These are phyloP conservation scores for Ecliptopera silaceata DNA, from an alignment of 2,888 invertebrate genomes.

Conservation along the genomic window DNA sequence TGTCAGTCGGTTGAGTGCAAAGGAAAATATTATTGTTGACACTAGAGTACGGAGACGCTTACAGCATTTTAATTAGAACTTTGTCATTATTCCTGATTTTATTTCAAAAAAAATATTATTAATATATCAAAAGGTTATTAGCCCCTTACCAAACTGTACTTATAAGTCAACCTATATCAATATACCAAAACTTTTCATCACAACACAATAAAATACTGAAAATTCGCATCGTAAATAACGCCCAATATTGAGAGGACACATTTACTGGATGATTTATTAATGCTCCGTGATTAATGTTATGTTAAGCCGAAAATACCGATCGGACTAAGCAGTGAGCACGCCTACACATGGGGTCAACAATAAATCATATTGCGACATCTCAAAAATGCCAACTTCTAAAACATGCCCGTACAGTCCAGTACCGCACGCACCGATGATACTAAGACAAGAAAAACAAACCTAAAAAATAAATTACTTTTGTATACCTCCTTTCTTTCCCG, in stretches of 20 bases:
- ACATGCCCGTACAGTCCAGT: conserved; percentile 74
- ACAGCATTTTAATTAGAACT: conserved; percentile 16
- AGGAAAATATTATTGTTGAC: conserved; percentile 15
- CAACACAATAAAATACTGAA: conserved; percentile 48
- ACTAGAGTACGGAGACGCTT: not conserved
- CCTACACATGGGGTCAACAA: conserved; percentile 71
- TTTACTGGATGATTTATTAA: conserved; percentile 62
- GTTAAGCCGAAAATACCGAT: conserved; percentile 77
- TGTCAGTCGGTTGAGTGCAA: conserved; percentile 18
- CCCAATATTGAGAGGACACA: conserved; percentile 64
- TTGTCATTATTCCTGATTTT: not conserved
- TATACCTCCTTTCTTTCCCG: conserved; percentile 82
- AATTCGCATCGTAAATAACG: conserved; percentile 54
- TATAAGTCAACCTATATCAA: not conserved
- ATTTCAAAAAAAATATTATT: too few relatives aligned
- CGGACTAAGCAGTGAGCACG: conserved; percentile 75
- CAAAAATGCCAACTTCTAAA: conserved; percentile 82
- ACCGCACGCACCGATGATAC: conserved; percentile 75
- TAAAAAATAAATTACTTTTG: conserved; percentile 82
- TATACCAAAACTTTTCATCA: conserved; percentile 23
- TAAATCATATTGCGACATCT: conserved; percentile 82
- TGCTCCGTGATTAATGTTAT: conserved; percentile 67
- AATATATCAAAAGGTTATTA: too few relatives aligned
- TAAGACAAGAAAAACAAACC: conserved; percentile 81
- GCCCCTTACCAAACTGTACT: not conserved